Base-by-base conservation (phyloP, 2,113 vertebrate species). In the Tylochromis polylepis region DNA sequence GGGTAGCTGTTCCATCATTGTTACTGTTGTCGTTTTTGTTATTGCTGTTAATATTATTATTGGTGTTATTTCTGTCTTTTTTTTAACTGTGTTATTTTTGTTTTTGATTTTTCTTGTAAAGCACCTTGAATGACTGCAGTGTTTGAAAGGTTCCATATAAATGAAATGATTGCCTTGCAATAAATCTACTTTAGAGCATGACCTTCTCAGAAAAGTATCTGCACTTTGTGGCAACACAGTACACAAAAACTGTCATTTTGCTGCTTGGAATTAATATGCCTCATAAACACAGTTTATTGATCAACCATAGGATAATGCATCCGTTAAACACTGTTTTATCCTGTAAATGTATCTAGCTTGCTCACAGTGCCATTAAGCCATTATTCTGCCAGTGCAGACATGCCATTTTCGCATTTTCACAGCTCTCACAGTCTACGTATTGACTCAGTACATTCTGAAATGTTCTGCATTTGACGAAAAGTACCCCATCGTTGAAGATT, bases 241-340 rank as follows among this genome's bases (percentile, higher is more conserved):
- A 18, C 41, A 31, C 43, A 77, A 77, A 77, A 77, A 31, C 70
- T 77, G 27, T 51, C 16, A 51, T 51, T 31, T 1, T 31, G 27
- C 70, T 51, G 70, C 43, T 77, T 53, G 72, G 72, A 77, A 77
- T 51, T 77, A 77, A 53, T 53, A 75, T 75, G 70, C 70, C 20
- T 49, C 27, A 77, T 77, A 53, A 77, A 53, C 43, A 53, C 18
- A 53, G 2, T 77, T 77, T 1, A 77, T 77, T 53, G 72, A 77
- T 53, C 16, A 77, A 31, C 27, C 6, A 77, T 77, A n/a, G 72
- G 49, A 77, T 77, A 77, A 53, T 77, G 46, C 46, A 51, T 77
- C 72, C 11, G 6, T 77, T 77, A 77, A 77, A 31, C 4, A 77
- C 27, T n/a, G 4, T 77, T 77, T 77, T 77, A 77, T 0, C 72